Evolutionary conservation across 2,797 vertebrate species (phyloP).

Genomic region (Danio albolineatus): DNA sequence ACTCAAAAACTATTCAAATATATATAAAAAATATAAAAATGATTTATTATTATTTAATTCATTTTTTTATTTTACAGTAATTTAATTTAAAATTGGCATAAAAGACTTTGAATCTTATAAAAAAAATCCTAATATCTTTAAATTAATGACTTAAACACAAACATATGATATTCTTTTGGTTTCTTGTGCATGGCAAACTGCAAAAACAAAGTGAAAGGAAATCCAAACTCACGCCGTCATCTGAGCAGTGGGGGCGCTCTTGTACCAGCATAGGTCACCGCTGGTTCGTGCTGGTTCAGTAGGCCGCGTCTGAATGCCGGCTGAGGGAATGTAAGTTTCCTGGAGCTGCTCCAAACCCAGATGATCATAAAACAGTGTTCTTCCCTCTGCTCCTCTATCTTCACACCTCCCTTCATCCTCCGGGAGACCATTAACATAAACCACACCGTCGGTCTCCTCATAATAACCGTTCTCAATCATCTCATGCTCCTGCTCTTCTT

Average conservation of each 20-base stretch:
- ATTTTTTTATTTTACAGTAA: too few relatives aligned
- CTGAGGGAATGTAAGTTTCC: conserved; percentile 78
- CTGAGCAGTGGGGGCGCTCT: conserved; percentile 87
- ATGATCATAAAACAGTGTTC: conserved; percentile 74
- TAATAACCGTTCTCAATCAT: conserved; percentile 98
- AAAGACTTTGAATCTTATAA: too few relatives aligned
- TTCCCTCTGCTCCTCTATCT: conserved; percentile 66
- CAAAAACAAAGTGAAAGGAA: neutral
- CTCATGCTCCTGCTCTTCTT: conserved; percentile 84
- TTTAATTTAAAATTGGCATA: too few relatives aligned
- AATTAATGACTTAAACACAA: too few relatives aligned
- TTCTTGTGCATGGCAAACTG: neutral
- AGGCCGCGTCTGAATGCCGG: conserved; percentile 75
- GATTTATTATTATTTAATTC: too few relatives aligned
- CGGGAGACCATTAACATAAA: conserved; percentile 80
- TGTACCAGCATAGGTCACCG: conserved; percentile 86
- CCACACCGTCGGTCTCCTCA: conserved; percentile 86
- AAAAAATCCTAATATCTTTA: too few relatives aligned
- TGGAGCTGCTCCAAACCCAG: conserved; percentile 78
- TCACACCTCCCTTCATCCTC: conserved; percentile 72
- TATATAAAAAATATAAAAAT: too few relatives aligned
- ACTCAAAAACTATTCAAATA: too few relatives aligned
- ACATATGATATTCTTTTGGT: too few relatives aligned
- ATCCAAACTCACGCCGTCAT: conserved; percentile 90
- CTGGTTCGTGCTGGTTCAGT: conserved; percentile 69